Evolutionary conservation across 2,797 vertebrate species (phyloP), one percentile per base, ranked within the genome.

Genomic region (Sternotherus odoratus): DNA sequence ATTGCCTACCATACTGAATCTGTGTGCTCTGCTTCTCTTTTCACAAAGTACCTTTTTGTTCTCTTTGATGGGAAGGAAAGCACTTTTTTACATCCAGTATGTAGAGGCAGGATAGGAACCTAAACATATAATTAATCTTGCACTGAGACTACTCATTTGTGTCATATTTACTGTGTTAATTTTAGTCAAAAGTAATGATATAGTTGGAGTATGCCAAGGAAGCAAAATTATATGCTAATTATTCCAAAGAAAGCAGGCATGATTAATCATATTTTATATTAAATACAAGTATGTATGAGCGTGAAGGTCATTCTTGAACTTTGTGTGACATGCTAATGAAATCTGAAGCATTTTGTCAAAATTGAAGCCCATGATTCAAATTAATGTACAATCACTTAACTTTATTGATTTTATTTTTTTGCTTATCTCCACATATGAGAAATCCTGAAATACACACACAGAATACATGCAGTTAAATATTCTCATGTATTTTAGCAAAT

Each of bases 291-390:
- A 93, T 84, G 49, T 56, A 43, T 30, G 82, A 10, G 66, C 85
- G 46, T 60, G 86, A 85, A 88, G 86, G 86, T 88, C 86, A 87
- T 21, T 60, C 82, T 90, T 90, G 88, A 93, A 90, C 77, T 90
- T 87, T 56, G 50, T 28, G 43, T 78, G 53, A 85, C 83, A 84
- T 84, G 82, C 66, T 84, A 90, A 81, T 93, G 48, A 90, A 75
- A 74, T 87, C 85, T 90, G 77, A 90, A 90, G 56, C 63, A 12
- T 90, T 72, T 93, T 56, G 24, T 72, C n/a, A 77, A n/a, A 87
- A 84, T 60, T 48, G 46, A 48, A 48, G 30, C 19, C 24, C 13
- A 13, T n/a, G 48, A n/a, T 83, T 51, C 50, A 69, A 56, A 86
- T 84, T 66, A 36, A 48, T 24, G 51, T 81, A 1, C 1, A 77